Conservation (phyloP, 2,888 invertebrate species). For the Limnephilus auricula region DNA sequence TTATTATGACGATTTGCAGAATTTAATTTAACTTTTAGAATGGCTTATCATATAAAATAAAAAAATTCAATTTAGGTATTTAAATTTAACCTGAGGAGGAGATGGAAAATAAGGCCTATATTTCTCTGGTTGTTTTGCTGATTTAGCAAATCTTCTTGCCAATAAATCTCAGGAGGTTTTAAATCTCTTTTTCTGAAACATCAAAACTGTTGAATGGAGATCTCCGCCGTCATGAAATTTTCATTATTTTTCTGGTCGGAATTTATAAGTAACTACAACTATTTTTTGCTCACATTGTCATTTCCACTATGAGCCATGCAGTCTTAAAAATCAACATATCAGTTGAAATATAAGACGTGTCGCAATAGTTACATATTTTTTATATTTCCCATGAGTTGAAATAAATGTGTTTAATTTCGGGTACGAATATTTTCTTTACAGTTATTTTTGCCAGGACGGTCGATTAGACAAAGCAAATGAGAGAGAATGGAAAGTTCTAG, state of each 20-base stretch:
- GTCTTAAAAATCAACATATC: background rate
- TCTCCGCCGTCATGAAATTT: background rate
- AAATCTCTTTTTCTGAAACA: too few relatives aligned
- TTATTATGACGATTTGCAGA: background rate
- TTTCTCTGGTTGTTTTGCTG: background rate
- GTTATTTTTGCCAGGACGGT: background rate
- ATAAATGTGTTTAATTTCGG: background rate
- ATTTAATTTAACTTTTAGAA: background rate
- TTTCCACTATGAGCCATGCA: background rate
- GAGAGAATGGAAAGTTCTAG: background rate
- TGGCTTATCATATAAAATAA: background rate
- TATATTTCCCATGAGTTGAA: background rate
- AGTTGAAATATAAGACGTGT: background rate
- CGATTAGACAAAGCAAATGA: background rate
- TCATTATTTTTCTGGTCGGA: background rate
- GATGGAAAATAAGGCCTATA: background rate
- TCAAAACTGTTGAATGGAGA: background rate
- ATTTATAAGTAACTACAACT: background rate
- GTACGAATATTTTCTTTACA: background rate
- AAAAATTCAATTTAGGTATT: background rate
- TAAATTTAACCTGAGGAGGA: background rate
- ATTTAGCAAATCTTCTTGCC: background rate
- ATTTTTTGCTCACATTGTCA: background rate
- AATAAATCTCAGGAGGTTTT: too few relatives aligned
- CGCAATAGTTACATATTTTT: too few relatives aligned